Base-by-base conservation (phyloP, 2,797 vertebrate species). In the Pempheris klunzingeri region DNA sequence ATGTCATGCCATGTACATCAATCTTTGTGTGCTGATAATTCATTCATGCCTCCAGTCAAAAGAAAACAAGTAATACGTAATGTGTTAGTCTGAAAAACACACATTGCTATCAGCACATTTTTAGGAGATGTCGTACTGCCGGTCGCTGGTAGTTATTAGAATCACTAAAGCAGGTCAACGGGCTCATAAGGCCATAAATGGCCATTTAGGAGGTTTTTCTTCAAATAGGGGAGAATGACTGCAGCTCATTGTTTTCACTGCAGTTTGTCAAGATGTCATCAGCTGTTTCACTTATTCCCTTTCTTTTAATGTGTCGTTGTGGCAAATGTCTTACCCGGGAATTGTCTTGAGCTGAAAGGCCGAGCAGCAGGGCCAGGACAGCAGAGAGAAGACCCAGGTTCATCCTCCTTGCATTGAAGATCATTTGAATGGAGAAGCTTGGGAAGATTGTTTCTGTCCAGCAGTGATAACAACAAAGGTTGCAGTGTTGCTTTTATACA, bases 351-450 rank as follows among this genome's bases (percentile, higher is more conserved):
- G 24, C 24, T 14, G 57, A 80, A 8, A 86, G 58, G n/a, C 62
- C 77, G 4, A 78, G 20, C 71, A 86, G 36, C 36, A 76, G 6
- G 2, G 7, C n/a, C 15, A 76, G n/a, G 14, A 73, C 62, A 3
- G 41, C 66, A n/a, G 62, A 39, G 53, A 65, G 36, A 18, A 71
- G 69, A 22, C 30, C 66, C 65, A 43, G 20, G 2, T 20, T 60
- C 73, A 74, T 80, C 30, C 11, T 73, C 39, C 4, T 72, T 15
- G 3, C 0, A 15, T 12, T 0, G 1, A n/a, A 39, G n/a, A 18
- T 39, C 36, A 7, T 14, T 5, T 28, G 3, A 39, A 12, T 44
- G 39, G 20, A 64, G 30, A 34, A 39, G 10, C 36, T 32, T n/a
- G 24, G 18, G 5, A n/a, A 5, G 59, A 47, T 30, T 14, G 8